These are phyloP conservation scores for Atethmia centrago DNA, from an alignment of 2,888 invertebrate species.

Conservation along the genomic window DNA sequence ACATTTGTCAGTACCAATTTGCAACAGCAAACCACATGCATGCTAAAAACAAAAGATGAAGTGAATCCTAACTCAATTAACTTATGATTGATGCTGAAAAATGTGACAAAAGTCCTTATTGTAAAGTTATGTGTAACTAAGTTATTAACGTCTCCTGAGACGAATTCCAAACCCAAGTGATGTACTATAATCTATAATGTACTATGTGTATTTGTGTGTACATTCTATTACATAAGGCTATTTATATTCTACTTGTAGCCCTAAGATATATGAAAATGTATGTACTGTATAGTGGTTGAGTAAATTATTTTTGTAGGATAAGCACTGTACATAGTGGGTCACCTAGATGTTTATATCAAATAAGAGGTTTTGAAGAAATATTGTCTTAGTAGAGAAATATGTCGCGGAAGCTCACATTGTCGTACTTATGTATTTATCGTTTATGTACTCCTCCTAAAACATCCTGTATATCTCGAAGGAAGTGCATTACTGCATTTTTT, in stretches of 20 bases:
- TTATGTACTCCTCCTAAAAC: not conserved
- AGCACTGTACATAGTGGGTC: constrained; percentile 87
- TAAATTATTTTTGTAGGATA: constrained; percentile 90
- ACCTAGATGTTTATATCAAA: constrained; percentile 85
- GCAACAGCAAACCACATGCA: not conserved
- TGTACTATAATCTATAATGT: constrained; percentile 61
- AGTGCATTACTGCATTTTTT: not conserved
- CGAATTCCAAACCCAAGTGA: constrained; percentile 65
- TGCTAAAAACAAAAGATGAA: not conserved
- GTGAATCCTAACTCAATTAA: not conserved
- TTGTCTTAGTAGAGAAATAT: constrained; percentile 77
- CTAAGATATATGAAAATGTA: constrained; percentile 78
- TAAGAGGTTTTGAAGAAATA: constrained; percentile 80
- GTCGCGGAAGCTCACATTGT: constrained; percentile 75
- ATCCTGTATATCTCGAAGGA: not conserved
- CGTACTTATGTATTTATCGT: constrained; percentile 37
- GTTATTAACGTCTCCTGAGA: constrained; percentile 31
- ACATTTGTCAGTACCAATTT: not conserved
- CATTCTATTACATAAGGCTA: constrained; percentile 76
- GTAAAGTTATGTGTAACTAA: constrained; percentile 5
- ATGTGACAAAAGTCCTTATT: constrained; percentile 10
- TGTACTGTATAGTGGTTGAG: constrained; percentile 87
- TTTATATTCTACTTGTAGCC: constrained; percentile 82
- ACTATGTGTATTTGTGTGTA: constrained; percentile 71
- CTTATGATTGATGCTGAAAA: not conserved